Evolutionary conservation across 1,140 invertebrate genomes (phyloP).

Genomic region (Myzus persicae): DNA sequence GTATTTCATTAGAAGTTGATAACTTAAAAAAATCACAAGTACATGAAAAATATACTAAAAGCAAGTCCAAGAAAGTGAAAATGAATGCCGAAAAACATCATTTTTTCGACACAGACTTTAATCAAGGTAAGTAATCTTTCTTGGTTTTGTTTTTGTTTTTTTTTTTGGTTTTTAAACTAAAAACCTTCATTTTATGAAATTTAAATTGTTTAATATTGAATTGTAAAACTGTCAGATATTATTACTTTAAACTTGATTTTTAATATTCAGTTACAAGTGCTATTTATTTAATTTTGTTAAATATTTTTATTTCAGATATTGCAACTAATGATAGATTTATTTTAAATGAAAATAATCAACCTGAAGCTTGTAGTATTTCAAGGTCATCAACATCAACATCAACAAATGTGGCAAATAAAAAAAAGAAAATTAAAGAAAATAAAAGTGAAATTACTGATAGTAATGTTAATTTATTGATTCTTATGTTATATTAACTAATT

Average conservation of each 20-base stretch:
- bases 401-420: background rate
- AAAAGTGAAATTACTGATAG: background rate
- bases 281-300: background rate
- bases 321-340: background rate
- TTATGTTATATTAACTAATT: background rate
- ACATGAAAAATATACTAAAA: constrained; percentile 4
- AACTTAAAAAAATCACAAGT: background rate
- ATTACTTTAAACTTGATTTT: too few species aligned
- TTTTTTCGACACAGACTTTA: background rate
- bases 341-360: background rate
- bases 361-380: background rate
- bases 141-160: background rate
- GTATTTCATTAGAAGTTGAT: background rate
- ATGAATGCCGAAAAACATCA: background rate
- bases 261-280: background rate
- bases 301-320: background rate
- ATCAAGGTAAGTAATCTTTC: background rate
- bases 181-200: background rate
- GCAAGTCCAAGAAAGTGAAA: background rate
- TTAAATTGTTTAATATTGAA: too few species aligned
- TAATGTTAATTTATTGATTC: background rate
- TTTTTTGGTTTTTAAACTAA: too few species aligned
- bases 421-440: background rate
- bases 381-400: background rate
- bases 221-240: too few species aligned